These are phyloP conservation scores for Caenorhabditis angaria DNA, from an alignment of 2,888 invertebrate genomes.

Conservation along the genomic window DNA sequence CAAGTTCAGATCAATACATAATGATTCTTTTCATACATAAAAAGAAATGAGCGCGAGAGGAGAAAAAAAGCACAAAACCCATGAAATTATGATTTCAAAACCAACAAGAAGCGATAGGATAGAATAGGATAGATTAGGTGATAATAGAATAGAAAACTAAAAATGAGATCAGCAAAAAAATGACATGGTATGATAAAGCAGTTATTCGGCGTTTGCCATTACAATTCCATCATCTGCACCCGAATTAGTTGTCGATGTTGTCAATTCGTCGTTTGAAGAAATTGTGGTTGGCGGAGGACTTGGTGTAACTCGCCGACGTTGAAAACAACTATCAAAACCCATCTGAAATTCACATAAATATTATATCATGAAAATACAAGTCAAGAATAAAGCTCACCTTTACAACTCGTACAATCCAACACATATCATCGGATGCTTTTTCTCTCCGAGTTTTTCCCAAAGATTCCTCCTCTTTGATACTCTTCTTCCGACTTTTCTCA, in stretches of 20 bases:
- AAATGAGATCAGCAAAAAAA: not conserved
- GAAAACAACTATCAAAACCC: slow-evolving; percentile 39
- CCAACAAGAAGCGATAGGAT: slow-evolving; percentile 1
- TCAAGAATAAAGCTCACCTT: slow-evolving; percentile 14
- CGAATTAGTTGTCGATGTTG: not conserved
- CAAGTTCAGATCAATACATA: not conserved
- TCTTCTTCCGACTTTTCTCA: slow-evolving; percentile 16
- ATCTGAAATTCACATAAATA: slow-evolving; percentile 12
- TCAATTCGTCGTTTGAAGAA: not conserved
- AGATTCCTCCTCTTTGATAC: slow-evolving; percentile 12
- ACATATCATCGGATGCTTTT: slow-evolving; percentile 20
- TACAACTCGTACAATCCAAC: slow-evolving; percentile 31
- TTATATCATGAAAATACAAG: not conserved
- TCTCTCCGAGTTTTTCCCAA: slow-evolving; percentile 8
- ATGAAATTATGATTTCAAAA: slow-evolving; percentile 10
- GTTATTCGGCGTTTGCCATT: slow-evolving; percentile 10
- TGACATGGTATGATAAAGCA: not conserved
- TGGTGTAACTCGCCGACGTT: slow-evolving; percentile 29
- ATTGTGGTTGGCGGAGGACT: slow-evolving; percentile 26
- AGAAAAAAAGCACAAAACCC: slow-evolving; percentile 13
- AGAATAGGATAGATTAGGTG: not conserved
- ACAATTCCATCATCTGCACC: not conserved
- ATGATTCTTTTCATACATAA: not conserved
- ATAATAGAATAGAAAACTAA: not conserved
- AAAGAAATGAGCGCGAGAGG: not conserved